Base-by-base conservation (phyloP, 2,797 vertebrate genomes). In the Semaprochilodus insignis region DNA sequence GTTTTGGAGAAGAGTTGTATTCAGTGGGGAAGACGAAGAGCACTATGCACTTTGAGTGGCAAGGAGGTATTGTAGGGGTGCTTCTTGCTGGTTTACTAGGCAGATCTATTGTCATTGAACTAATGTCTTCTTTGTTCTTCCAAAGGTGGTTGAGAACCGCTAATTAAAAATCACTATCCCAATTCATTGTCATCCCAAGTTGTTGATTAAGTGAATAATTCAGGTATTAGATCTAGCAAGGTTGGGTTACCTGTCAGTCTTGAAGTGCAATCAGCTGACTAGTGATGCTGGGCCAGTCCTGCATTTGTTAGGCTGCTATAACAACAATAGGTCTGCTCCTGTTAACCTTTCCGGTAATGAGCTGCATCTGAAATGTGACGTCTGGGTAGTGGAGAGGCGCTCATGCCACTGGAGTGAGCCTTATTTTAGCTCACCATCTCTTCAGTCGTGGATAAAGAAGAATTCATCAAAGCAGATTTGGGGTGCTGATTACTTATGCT, bases 391-490 rank as follows among this genome's bases (percentile, higher is more conserved):
- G n/a, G 54, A 89, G 72, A 83, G 57, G 62, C 72, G 25, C 85
- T 83, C 44, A 5, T 77, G 73, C 78, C 82, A 36, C 85, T 87
- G 57, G 17, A 83, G 83, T 74, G 85, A 70, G 85, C 83, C 88
- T 87, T 90, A 85, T 90, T 91, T 88, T 87, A 88, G 87, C 74
- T 40, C 74, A 27, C 65, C 11, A 1, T 62, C 36, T 85, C 83
- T 66, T 88, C 74, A 86, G 74, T 87, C 70, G 71, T 85, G 75
- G 79, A 67, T 85, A 82, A 81, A 19, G 15, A 86, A 77, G 78
- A 90, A 89, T 84, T 86, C 87, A 91, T 92, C 88, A 91, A 77
- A 70, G 69, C 81, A 89, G 82, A 91, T 92, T 90, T 85, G 71
- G 0, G n/a, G 87, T 86, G 60, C 80, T 85, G 82, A 89, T 91